A percentile compares a stretch with the other conserved stretches of the same genome.
Conservation (phyloP, 2,888 invertebrate genomes). For the Arrhopalites spinosus region DNA sequence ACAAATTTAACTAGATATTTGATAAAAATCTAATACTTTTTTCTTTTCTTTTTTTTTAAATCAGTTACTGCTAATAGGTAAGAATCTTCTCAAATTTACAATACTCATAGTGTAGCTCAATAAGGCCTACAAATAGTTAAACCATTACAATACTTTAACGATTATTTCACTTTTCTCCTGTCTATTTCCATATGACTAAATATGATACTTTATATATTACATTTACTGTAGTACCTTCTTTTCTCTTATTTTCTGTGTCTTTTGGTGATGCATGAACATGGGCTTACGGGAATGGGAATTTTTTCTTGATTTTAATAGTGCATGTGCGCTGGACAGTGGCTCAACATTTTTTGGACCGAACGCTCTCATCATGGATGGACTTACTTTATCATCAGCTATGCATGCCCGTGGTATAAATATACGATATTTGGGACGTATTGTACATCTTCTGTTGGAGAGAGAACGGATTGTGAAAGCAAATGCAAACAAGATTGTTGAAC, state of each 20-base stretch:
- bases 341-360: slow-evolving; percentile 56
- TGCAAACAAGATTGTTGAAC: slow-evolving; percentile 31
- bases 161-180: too few species aligned
- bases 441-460: slow-evolving; percentile 51
- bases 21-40: too few species aligned
- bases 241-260: neutral
- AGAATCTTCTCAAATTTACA: neutral
- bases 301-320: slow-evolving; percentile 41
- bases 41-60: too few species aligned
- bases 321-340: slow-evolving; percentile 56
- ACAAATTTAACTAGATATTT: too few species aligned
- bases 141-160: too few species aligned
- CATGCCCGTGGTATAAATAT: slow-evolving; percentile 97
- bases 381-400: slow-evolving; percentile 86
- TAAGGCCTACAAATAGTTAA: too few species aligned
- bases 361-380: slow-evolving; percentile 77
- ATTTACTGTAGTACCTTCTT: too few species aligned
- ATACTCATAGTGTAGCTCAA: neutral
- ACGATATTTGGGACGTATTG: slow-evolving; percentile 80
- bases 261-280: slow-evolving; percentile 3
- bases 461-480: slow-evolving; percentile 47
- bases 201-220: too few species aligned
- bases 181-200: too few species aligned
- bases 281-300: neutral
- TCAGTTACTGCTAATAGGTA: slow-evolving; percentile 56